Base-by-base conservation (phyloP, 2,888 invertebrate genomes). In the Archips xylosteana region DNA sequence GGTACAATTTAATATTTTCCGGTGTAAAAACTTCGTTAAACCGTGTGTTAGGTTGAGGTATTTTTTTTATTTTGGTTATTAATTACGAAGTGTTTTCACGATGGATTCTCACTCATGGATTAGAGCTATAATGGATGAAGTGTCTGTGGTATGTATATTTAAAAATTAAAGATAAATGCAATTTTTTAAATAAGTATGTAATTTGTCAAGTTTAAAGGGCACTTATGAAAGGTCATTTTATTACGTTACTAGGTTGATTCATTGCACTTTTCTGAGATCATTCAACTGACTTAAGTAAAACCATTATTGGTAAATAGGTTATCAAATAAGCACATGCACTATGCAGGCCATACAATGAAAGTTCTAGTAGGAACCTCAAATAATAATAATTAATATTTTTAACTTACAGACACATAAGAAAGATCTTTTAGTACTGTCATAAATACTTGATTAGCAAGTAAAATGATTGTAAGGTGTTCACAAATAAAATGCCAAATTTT, bases 101-200 rank as follows among this genome's bases (percentile, higher is more conserved):
- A 76, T 85, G 85, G 83, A 84, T 85, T 75, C 72, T 78, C 75
- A 76, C 71, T 81, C 76, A 78, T 82, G 87, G 85, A 86, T 83
- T 76, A 80, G 71, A 78, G 78, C 78, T 78, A 80, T 71, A 66
- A 79, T 85, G 89, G 89, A 89, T 90, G 89, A 90, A 90, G 92
- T 92, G 92, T 83, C 81, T 84, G 88, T 92, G 93, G 94, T 93
- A 89, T 71, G 93, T 92, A 89, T 83, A 89, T 83, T 45, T 5
- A 54, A 51, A 57, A 51, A n/a, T 63, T 47, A 60, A 10, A 36
- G 51, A 60, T 10, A 39, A 4, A 39, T 75, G 70, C 36, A 51
- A 34, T 12, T 8, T 47, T 47, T 62, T 66, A 69, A 75, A 68
- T 51, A 65, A 66, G 32, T 75, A 49, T 75, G 34, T 75, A 59